phyloP scores from a whole-genome alignment of 2,888 invertebrate species.

The Sinotaia quadrata region DNA sequence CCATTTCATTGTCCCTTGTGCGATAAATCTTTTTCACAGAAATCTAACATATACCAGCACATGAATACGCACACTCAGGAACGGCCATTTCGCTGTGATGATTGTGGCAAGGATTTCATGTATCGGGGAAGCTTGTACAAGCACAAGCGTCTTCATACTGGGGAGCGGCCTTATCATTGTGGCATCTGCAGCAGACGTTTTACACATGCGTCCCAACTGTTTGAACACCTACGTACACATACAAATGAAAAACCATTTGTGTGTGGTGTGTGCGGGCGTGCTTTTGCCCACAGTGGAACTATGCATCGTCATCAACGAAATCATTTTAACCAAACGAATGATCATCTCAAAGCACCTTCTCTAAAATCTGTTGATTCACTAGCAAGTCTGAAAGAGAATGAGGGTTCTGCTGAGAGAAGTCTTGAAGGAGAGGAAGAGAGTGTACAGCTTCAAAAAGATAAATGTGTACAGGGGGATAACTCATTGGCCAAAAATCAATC shows the following conservation, averaged over 20 bases:
- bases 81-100: constrained; percentile 24
- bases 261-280: constrained; percentile 50
- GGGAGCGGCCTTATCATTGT: constrained; percentile 46
- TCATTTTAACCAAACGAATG: constrained; percentile 7
- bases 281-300: constrained; percentile 47
- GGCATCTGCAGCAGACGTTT: constrained; percentile 49
- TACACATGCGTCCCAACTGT: constrained; percentile 51
- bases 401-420: too few species aligned
- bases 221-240: constrained; percentile 49
- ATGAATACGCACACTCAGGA: constrained; percentile 26
- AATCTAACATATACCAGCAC: constrained; percentile 28
- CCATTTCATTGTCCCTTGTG: constrained; percentile 19
- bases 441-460: too few species aligned
- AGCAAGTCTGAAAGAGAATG: too few species aligned
- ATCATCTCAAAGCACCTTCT: not conserved
- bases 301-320: constrained; percentile 39
- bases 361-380: too few species aligned
- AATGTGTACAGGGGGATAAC: too few species aligned
- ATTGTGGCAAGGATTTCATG: constrained; percentile 28
- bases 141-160: constrained; percentile 52
- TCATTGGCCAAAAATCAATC: too few species aligned
- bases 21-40: constrained; percentile 21
- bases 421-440: too few species aligned
- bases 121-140: constrained; percentile 43
- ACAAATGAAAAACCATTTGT: constrained; percentile 44